These are phyloP conservation scores for Callorhinus ursinus DNA, from an alignment of 2,113 vertebrate genomes.

Conservation along the genomic window DNA sequence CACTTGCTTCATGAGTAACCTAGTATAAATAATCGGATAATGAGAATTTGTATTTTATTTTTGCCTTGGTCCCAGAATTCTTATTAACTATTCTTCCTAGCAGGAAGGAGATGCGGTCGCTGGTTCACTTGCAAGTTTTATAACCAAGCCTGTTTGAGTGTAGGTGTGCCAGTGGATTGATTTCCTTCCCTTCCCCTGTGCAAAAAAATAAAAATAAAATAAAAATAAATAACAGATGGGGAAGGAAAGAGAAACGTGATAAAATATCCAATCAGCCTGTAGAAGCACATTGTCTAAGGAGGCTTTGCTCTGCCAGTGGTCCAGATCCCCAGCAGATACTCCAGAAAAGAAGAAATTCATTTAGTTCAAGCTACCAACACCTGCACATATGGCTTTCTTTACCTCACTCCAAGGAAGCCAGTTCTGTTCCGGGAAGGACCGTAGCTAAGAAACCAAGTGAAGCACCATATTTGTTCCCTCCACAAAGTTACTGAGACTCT, in stretches of 20 bases:
- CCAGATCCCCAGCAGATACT: background rate
- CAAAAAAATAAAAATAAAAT: background rate
- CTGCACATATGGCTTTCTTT: background rate
- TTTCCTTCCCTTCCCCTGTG: background rate
- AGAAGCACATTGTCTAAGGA: background rate
- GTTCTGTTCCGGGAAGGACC: background rate
- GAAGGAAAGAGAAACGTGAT: background rate
- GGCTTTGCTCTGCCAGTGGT: background rate
- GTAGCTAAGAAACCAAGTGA: background rate
- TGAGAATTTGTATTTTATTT: background rate
- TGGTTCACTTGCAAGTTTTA: background rate
- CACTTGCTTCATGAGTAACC: background rate
- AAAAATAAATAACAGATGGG: background rate
- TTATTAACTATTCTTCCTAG: background rate
- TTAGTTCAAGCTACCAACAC: background rate
- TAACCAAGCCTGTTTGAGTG: background rate
- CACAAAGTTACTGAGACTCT: background rate
- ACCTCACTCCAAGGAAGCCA: background rate
- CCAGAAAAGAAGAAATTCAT: background rate
- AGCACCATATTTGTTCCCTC: background rate
- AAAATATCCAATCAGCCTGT: background rate
- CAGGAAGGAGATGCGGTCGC: background rate
- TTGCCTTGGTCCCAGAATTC: constrained; percentile 1
- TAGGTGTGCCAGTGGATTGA: background rate
- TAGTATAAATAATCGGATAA: background rate